These are phyloP conservation scores for Miniopterus natalensis DNA, from an alignment of 2,113 vertebrate genomes.

Conservation along the genomic window DNA sequence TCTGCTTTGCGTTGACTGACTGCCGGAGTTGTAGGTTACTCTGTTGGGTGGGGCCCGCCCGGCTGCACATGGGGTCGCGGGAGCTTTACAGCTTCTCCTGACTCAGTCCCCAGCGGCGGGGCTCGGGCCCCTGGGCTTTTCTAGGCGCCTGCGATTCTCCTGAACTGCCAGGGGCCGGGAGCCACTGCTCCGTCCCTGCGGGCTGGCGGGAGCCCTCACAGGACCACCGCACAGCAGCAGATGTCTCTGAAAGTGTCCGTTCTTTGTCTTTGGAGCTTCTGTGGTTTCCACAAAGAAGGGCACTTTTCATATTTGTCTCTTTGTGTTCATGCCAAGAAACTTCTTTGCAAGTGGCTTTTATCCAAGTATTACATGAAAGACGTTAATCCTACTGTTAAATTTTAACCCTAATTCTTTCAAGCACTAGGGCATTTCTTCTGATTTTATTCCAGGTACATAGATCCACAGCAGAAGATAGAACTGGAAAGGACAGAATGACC, in stretches of 20 bases:
- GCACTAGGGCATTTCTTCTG: constrained; percentile 68
- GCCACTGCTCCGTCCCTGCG: background rate
- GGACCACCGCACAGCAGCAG: constrained; percentile 10
- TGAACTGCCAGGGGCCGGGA: background rate
- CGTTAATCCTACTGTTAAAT: constrained; percentile 78
- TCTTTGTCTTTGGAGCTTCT: constrained; percentile 62
- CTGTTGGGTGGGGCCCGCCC: background rate
- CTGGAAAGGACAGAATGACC: constrained; percentile 64
- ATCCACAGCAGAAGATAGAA: constrained; percentile 41
- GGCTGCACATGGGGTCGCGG: background rate
- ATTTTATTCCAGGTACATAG: constrained; percentile 67
- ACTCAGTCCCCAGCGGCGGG: constrained; percentile 30
- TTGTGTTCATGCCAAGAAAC: constrained; percentile 75
- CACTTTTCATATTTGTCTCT: constrained; percentile 70
- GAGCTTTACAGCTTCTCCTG: background rate
- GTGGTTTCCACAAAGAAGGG: constrained; percentile 64
- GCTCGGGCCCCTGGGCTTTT: background rate
- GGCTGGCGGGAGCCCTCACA: background rate
- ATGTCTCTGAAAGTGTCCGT: constrained; percentile 53
- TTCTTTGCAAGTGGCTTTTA: constrained; percentile 77
- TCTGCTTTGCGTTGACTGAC: constrained; percentile 65
- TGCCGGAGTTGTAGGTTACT: constrained; percentile 47
- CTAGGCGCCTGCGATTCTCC: constrained; percentile 37
- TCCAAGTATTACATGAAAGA: constrained; percentile 74
- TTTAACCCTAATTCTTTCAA: constrained; percentile 73